phyloP scores from a whole-genome alignment of 2,888 invertebrate genomes.

The Litoditis marina region DNA sequence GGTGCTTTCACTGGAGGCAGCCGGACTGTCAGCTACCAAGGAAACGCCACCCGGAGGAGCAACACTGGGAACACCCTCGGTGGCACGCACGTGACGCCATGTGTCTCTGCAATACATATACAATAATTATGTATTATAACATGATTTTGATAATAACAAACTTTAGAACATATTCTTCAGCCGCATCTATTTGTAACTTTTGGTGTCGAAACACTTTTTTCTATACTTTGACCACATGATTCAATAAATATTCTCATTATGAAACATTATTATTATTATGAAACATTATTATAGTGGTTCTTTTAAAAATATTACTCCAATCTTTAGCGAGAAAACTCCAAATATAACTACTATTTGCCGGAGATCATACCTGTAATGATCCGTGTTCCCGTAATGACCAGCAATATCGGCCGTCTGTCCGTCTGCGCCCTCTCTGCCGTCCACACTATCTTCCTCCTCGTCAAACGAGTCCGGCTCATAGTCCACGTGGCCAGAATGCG shows the following conservation, averaged over 20 bases:
- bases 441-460: conserved; percentile 33
- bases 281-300: too few relatives aligned
- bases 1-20: conserved; percentile 15
- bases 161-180: too few relatives aligned
- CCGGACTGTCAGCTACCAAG: conserved; percentile 10
- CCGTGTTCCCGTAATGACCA: conserved; percentile 38
- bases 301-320: too few relatives aligned
- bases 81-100: conserved; percentile 41
- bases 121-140: too few relatives aligned
- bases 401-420: conserved; percentile 37
- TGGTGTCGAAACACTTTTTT: too few relatives aligned
- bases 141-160: too few relatives aligned
- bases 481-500: conserved; percentile 1
- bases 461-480: conserved; percentile 35
- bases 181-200: too few relatives aligned
- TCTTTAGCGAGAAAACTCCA: too few relatives aligned
- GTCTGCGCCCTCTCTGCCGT: conserved; percentile 19
- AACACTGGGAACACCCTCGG: conserved; percentile 14
- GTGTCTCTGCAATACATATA: conserved; percentile 36
- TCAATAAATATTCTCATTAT: too few relatives aligned
- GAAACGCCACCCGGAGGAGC: conserved; percentile 2
- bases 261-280: too few relatives aligned
- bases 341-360: background rate
- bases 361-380: conserved; percentile 33
- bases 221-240: too few relatives aligned